Conservation (phyloP, 2,797 vertebrate genomes). For the Picus viridis region DNA sequence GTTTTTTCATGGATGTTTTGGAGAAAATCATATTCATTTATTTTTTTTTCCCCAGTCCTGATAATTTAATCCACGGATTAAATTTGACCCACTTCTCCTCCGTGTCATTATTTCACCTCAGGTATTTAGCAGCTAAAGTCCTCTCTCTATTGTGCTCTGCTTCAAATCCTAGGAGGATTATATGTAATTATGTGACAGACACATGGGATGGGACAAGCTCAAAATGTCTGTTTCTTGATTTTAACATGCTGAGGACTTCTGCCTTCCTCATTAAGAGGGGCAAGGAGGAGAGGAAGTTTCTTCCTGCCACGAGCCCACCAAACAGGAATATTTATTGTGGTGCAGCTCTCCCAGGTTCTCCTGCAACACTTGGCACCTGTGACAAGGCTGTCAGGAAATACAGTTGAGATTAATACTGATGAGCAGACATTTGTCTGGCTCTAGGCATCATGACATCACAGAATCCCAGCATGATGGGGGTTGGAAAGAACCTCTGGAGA, state of each 20-base stretch:
- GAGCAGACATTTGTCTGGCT: not conserved
- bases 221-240: not conserved
- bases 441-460: not conserved
- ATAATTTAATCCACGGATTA: slow-evolving; percentile 50
- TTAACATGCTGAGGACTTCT: slow-evolving; percentile 36
- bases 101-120: slow-evolving; percentile 18
- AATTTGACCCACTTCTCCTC: slow-evolving; percentile 54
- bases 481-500: no score
- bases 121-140: slow-evolving; percentile 41
- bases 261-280: not conserved
- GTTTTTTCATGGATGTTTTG: not conserved
- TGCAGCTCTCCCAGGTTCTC: not conserved
- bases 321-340: not conserved
- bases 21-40: not conserved
- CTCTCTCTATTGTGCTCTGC: slow-evolving; percentile 15
- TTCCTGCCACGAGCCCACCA: not conserved
- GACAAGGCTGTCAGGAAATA: not conserved
- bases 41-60: not conserved
- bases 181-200: slow-evolving; percentile 41
- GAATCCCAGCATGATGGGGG: no score
- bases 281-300: not conserved
- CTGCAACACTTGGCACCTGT: fast-evolving
- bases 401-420: not conserved
- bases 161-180: slow-evolving; percentile 50
- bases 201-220: not conserved